Base-by-base conservation (phyloP, 2,888 invertebrate species). In the Cheilosia soror region DNA sequence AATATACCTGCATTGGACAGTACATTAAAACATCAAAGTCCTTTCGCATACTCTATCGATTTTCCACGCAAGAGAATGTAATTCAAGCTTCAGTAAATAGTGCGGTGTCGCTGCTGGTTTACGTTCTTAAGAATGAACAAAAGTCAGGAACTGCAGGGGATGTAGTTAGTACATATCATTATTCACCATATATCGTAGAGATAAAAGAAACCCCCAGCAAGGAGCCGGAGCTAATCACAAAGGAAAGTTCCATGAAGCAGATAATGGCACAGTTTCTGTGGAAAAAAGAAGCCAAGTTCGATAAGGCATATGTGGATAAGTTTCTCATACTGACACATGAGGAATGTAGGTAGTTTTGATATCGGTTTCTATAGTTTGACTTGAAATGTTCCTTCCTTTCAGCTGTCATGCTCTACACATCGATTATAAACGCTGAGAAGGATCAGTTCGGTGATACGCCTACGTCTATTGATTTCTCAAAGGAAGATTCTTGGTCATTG, bases 51-150 rank as follows among this genome's bases (percentile, higher is more conserved):
- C 91, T 97, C 9, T 93, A 96, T 89, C 94, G 93, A 29, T 96
- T 96, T 90, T 90, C 93, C 5, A 93, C 93, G 68, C 93, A 94
- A 85, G 89, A 95, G 2, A 96, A 96, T 89, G 93, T 96, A 66
- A 95, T 96, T 87, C 97, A 97, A 92, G 97, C 96, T 13, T 95
- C 96, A 4, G 93, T 97, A 4, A 97, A 97, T 90, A 94, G 94
- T 84, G 94, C 93, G 63, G 94, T 94, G 69, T 95, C 95, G 1
- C 91, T 96, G 76, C 90, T 97, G 53, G 95, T 95, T 2, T 96
- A 95, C 91, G 94, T 96, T 31, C 93, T 93, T 0, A 96, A 96
- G 90, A 92, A 93, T 71, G 90, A 93, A 57, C 89, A 91, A 15
- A 89, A 88, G 1, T 29, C 68, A 5, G 89, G 89, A 51, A 55